Evolutionary conservation across 1,140 invertebrate species (phyloP), one percentile per base, ranked within the genome.

Genomic region (Dreissena polymorpha): DNA sequence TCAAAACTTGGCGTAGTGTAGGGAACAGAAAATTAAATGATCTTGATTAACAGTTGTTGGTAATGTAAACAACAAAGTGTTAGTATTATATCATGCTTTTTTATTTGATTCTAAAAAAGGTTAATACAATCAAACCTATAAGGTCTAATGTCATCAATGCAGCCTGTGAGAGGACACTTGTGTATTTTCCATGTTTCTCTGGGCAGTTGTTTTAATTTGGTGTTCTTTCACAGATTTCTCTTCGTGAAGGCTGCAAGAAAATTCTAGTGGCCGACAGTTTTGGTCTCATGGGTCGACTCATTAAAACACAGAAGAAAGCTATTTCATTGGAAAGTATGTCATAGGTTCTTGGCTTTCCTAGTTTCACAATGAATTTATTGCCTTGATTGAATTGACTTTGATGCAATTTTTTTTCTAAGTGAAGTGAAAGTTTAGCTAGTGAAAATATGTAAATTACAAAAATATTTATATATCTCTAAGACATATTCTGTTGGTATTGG

Each of bases 261-360:
- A 98, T 98, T 85, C 94, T 98, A 7, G 95, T 97, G 0, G 94
- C 95, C 23, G 97, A 99, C 94, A 98, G 98, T 92, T 98, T 97
- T 88, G 95, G 96, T 91, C 93, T 97, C n/a, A 95, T 98, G 90
- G 95, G 97, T 84, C 96, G 96, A 92, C 92, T 98, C 21, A 95
- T 98, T 3, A 93, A 94, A 49, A 94, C 94, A 51, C 97, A 98
- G 87, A 95, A 96, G 89, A 95, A 95, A 90, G 97, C 97, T 18
- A 95, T 97, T 76, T 94, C 94, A 67, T 91, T 96, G 53, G 93
- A 95, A 89, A 95, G 95, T 94, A 93, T 89, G 86, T 86, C 29
- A 16, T 21, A 39, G 8, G 2, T 39, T 39, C 39, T 39, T 39
- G 2, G 39, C 39, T 16, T 7, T 1, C 10, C 5, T 23, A 63